Evolutionary conservation across 2,888 invertebrate species (phyloP), one percentile per base, ranked within the genome.

Genomic region (Acrobasis consociella): DNA sequence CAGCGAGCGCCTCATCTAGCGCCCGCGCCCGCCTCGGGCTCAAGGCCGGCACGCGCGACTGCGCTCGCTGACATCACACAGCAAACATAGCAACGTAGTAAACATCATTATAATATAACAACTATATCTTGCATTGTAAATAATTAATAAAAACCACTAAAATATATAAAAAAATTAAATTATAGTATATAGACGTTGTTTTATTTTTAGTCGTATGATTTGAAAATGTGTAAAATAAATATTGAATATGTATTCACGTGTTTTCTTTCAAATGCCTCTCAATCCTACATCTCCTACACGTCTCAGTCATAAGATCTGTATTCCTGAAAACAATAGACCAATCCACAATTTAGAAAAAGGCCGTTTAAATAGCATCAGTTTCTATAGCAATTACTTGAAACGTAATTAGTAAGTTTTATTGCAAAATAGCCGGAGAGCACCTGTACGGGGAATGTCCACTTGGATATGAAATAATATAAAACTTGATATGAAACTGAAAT

Each of bases 1-100:
- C 88, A 94, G 94, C 93, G 94, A 94, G 94, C 94, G 94, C 91
- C 94, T 94, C 91, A 94, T 94, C 93, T 94, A 94, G 82, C 82
- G 85, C 82, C 72, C 77, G 81, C 84, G 85, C 80, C 82, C 77
- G 85, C 86, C 89, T 81, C 70, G 90, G 91, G 91, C 91, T 90
- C 90, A 87, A 79, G 89, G 87, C 86, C 71, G 80, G 75, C 82
- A 77, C 83, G 82, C 77, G 80, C 82, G 71, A 70, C 74, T 80
- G 76, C 85, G 85, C 86, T 86, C 81, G 81, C 73, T 68, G 67
- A 58, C 65, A 46, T 58, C 56, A 62, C 42, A 8, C 13, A 39
- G 22, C 51, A 39, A 50, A 37, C 38, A 42, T 42, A 42, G 2
- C 5, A 11, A 10, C 1, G 46, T 46, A 46, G 46, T 3, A 42